A percentile compares a stretch with the other conserved stretches of the same genome.
Conservation (phyloP, 2,113 vertebrate genomes). For the Chaetodon auriga region DNA sequence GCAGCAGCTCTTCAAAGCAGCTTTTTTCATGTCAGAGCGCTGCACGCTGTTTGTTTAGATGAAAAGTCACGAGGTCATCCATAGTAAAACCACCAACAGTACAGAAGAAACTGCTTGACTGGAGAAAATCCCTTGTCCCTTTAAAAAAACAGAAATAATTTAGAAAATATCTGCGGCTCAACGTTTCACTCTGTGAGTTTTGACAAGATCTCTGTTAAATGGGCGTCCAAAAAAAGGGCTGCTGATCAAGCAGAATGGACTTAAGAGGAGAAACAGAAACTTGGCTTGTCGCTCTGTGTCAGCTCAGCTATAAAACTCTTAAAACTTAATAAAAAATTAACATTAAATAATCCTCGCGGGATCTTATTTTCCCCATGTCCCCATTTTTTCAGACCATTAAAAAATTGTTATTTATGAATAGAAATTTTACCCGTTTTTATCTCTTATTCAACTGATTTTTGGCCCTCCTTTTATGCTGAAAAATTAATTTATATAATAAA, state of each 20-base stretch:
- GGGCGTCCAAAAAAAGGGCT: not conserved
- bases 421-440: not conserved
- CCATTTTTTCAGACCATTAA: not conserved
- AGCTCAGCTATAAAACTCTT: slow-evolving; percentile 5
- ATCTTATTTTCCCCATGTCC: not conserved
- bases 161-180: not conserved
- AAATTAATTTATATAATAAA: slow-evolving; percentile 5
- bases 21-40: not conserved
- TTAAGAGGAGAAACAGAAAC: not conserved
- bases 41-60: not conserved
- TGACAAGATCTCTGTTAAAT: not conserved
- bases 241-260: slow-evolving; percentile 9
- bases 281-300: not conserved
- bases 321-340: not conserved
- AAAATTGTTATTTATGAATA: not conserved
- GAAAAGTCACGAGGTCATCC: not conserved
- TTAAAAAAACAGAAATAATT: not conserved
- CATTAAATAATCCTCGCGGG: not conserved
- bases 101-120: not conserved
- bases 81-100: not conserved
- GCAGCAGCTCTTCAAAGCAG: not conserved
- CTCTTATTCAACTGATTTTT: not conserved
- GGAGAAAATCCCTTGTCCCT: not conserved
- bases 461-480: not conserved
- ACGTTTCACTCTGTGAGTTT: not conserved